phyloP scores from a whole-genome alignment of 2,113 vertebrate species.

The Pongo abelii region DNA sequence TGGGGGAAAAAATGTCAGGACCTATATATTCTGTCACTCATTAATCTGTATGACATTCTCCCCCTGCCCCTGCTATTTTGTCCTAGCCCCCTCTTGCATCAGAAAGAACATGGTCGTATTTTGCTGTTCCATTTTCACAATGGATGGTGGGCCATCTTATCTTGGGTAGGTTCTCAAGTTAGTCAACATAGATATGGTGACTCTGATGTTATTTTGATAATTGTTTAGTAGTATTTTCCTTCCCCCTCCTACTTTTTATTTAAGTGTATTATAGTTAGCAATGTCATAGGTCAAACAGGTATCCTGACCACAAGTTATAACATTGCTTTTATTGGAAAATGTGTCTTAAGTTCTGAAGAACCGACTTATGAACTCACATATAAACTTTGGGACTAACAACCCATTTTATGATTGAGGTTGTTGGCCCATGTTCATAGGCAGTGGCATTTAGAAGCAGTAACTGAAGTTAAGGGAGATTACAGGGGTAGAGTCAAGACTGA shows the following conservation, averaged over 20 bases:
- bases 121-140: not conserved
- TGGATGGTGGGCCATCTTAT: not conserved
- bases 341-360: constrained; percentile 1
- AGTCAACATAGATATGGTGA: not conserved
- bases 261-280: not conserved
- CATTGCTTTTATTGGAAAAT: not conserved
- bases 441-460: not conserved
- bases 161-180: not conserved
- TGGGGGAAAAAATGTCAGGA: not conserved
- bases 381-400: not conserved
- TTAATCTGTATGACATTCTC: not conserved
- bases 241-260: not conserved
- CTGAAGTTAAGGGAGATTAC: not conserved
- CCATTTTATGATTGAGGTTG: not conserved
- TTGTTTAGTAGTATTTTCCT: not conserved
- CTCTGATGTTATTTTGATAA: not conserved
- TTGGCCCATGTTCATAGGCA: not conserved
- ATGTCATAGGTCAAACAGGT: not conserved
- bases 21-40: not conserved
- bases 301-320: not conserved
- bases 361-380: not conserved
- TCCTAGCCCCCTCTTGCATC: not conserved
- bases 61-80: not conserved
- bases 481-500: not conserved
- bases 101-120: not conserved